phyloP scores from a whole-genome alignment of 1,140 invertebrate genomes.

The Saccostrea echinata region DNA sequence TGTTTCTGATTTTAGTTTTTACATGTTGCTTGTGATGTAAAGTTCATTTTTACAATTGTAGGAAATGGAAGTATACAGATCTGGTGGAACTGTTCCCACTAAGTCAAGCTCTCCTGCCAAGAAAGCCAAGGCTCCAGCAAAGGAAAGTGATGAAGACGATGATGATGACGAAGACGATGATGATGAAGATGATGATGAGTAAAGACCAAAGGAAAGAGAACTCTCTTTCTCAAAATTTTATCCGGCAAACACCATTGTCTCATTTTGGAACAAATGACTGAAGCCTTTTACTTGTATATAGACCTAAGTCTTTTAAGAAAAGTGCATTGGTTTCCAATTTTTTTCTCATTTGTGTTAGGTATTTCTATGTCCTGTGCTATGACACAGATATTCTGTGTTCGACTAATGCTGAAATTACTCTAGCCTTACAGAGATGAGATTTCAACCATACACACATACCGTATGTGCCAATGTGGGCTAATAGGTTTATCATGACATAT shows the following conservation, averaged over 20 bases:
- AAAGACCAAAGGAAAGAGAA: neutral
- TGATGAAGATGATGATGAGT: constrained; percentile 60
- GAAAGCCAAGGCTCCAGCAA: constrained; percentile 65
- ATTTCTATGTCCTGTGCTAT: neutral
- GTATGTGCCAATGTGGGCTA: neutral
- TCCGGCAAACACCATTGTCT: neutral
- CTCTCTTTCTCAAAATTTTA: neutral
- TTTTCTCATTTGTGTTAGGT: constrained; percentile 1
- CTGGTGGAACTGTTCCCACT: constrained; percentile 53
- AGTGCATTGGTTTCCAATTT: constrained; percentile 20
- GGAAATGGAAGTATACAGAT: constrained; percentile 68
- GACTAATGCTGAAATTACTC: neutral
- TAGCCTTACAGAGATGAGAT: neutral
- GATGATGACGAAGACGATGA: constrained; percentile 71
- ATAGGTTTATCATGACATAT: constrained; percentile 15
- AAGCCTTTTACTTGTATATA: constrained; percentile 41
- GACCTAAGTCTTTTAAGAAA: constrained; percentile 17
- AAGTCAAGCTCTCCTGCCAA: constrained; percentile 47
- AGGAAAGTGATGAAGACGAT: constrained; percentile 74
- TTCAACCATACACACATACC: neutral
- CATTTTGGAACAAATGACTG: constrained; percentile 33
- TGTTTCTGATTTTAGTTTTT: too few species aligned
- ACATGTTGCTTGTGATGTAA: neutral
- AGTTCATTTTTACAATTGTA: constrained; percentile 36
- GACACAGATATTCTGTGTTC: constrained; percentile 8